Evolutionary conservation across 2,113 vertebrate genomes (phyloP), one percentile per base, ranked within the genome.

Genomic region (Galbula dea): DNA sequence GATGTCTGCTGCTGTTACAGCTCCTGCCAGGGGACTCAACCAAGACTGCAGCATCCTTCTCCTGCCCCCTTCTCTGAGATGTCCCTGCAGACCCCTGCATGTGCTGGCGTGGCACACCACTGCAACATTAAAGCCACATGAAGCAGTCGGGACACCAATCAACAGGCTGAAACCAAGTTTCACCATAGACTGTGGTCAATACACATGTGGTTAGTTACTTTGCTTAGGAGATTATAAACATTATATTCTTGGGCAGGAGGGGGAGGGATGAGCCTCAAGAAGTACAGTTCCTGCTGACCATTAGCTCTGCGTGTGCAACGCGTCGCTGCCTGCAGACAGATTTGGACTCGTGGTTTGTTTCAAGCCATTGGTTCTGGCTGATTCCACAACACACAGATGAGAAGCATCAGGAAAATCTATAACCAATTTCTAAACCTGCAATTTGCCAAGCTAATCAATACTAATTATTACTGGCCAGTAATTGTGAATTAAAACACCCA

Each of bases 401-500:
- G 91, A 87, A 81, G 81, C 93, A 96, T 75, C 80, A 90, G 90
- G 62, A 96, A 97, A 94, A 96, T 91, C 94, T 63, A 95, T 92
- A 94, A 94, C 93, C 95, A 96, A 96, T 96, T 96, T 96, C 94
- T 93, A 94, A 95, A 94, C 88, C 86, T 90, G 90, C 80, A 90
- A 94, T 96, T 97, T 96, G 57, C 94, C 78, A 69, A 78, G 77
- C 69, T 86, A 91, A 95, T 96, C 96, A 86, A 95, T 96, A 94
- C 79, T 96, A 96, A 96, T 96, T 95, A 96, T 96, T 94, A 52
- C 90, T 48, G 82, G 89, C 87, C 82, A 88, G 93, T 95, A 96
- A 96, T 89, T 93, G 94, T 91, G 90, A 88, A 95, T 93, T 94
- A 94, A 81, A 95, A 62, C 77, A 83, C 68, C 74, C 85, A 30